A percentile compares a stretch with the other conserved stretches of the same genome.
These are phyloP conservation scores for Punctoribates punctum DNA, from an alignment of 2,888 invertebrate species.

Conservation along the genomic window DNA sequence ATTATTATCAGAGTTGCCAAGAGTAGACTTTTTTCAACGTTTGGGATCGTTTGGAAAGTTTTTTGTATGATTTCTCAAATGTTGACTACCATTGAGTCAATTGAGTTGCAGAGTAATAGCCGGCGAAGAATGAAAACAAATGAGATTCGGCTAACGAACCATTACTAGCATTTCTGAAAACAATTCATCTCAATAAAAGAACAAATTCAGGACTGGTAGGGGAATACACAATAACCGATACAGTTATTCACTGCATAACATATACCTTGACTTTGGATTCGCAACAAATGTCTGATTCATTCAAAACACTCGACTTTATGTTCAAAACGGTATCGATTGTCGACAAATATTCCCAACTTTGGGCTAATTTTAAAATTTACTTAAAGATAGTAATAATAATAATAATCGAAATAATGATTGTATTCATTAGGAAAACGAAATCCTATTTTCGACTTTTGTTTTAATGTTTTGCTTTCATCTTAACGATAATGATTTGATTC, in stretches of 20 bases:
- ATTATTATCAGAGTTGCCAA: no score
- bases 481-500: constrained; percentile 1
- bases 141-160: not conserved
- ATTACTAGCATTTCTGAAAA: not conserved
- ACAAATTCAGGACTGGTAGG: not conserved
- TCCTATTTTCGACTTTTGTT: not conserved
- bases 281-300: not conserved
- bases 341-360: not conserved
- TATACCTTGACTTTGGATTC: not conserved
- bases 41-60: no score
- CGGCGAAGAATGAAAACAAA: constrained; percentile 5
- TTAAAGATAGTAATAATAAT: not conserved
- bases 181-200: constrained; percentile 16
- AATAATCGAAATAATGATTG: not conserved
- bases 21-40: no score
- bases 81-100: no score
- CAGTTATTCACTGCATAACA: not conserved
- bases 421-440: not conserved
- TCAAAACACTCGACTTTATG: not conserved
- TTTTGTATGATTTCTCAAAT: no score
- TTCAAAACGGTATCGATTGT: not conserved
- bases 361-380: not conserved
- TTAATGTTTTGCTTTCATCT: not conserved
- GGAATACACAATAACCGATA: not conserved
- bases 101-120: not conserved